phyloP scores from a whole-genome alignment of 2,113 vertebrate species.

The Neolamprologus longior region DNA sequence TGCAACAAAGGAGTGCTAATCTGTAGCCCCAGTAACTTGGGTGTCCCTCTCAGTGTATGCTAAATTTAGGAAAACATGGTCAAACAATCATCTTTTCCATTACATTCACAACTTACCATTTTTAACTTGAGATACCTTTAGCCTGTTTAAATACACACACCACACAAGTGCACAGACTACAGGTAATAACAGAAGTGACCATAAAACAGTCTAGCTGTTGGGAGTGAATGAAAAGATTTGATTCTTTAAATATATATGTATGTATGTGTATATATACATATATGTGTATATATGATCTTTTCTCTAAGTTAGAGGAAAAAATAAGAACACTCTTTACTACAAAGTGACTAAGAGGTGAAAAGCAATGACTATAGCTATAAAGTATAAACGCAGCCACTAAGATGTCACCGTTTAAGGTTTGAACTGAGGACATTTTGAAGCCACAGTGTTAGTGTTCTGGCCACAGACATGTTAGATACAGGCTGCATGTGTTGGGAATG shows the following conservation, averaged over 20 bases:
- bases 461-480: fast-evolving
- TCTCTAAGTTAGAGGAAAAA: background rate
- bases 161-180: fast-evolving
- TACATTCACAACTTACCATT: background rate
- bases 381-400: fast-evolving
- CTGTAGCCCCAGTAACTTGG: fast-evolving
- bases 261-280: background rate
- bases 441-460: background rate
- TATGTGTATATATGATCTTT: fast-evolving
- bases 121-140: background rate
- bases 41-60: fast-evolving
- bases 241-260: background rate
- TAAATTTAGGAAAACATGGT: background rate
- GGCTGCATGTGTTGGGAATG: fast-evolving
- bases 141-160: background rate
- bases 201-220: fast-evolving
- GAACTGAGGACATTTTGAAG: fast-evolving
- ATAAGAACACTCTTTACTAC: fast-evolving
- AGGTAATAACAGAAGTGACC: background rate
- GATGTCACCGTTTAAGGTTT: fast-evolving
- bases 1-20: background rate
- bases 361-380: background rate
- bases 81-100: fast-evolving
- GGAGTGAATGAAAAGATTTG: background rate
- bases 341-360: background rate